Conservation (phyloP, 2,113 vertebrate genomes). For the Pseudonaja textilis region DNA sequence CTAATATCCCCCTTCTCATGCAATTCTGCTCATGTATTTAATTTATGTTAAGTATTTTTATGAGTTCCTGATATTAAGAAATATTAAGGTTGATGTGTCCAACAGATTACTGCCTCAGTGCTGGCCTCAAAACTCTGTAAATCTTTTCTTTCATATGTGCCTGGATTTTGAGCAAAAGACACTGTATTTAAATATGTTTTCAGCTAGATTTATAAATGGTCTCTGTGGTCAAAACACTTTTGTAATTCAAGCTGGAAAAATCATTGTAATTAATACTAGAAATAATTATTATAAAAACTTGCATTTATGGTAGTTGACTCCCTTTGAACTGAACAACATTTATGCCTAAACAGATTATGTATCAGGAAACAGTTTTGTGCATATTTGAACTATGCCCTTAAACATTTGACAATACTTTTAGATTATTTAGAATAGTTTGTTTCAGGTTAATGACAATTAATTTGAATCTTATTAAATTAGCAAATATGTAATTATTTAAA, state of each 20-base stretch:
- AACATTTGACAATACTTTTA: background rate
- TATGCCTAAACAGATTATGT: background rate
- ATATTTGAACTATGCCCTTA: background rate
- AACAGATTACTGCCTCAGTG: background rate
- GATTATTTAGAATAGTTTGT: background rate
- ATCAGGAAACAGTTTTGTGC: background rate
- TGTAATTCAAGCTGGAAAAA: background rate
- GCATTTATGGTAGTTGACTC: background rate
- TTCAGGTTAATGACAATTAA: background rate
- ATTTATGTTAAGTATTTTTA: background rate
- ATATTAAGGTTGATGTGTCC: background rate
- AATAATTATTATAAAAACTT: background rate
- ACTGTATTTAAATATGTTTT: background rate
- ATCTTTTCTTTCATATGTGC: background rate
- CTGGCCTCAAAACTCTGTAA: background rate
- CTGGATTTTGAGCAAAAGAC: background rate
- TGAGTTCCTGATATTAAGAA: background rate
- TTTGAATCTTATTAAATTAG: background rate
- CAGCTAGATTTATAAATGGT: background rate
- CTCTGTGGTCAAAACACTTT: background rate
- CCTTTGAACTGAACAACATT: background rate
- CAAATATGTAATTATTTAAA: background rate
- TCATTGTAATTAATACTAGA: background rate
- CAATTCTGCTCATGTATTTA: background rate
- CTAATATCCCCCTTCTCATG: background rate